Evolutionary conservation across 2,797 vertebrate genomes (phyloP).

Genomic region (Lithobates pipiens): DNA sequence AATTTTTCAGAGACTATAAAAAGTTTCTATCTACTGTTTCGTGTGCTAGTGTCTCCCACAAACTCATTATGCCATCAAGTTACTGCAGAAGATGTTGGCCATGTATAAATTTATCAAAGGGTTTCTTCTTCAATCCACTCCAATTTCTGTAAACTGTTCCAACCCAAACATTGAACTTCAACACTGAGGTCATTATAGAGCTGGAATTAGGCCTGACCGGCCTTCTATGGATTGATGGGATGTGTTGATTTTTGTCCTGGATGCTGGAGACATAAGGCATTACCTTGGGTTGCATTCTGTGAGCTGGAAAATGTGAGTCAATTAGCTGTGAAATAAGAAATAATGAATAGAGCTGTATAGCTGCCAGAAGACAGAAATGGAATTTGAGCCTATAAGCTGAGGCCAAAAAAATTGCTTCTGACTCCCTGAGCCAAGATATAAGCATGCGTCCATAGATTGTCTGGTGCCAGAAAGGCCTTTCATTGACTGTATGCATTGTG

Average conservation of each 20-base stretch:
- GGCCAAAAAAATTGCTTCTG: conserved; percentile 15
- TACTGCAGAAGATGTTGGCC: too few relatives aligned
- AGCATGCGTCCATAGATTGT: background rate
- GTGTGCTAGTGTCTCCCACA: too few relatives aligned
- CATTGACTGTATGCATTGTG: conserved; percentile 38
- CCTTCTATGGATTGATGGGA: conserved; percentile 9
- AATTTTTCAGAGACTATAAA: too few relatives aligned
- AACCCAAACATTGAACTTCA: background rate
- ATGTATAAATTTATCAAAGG: too few relatives aligned
- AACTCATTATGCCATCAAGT: too few relatives aligned
- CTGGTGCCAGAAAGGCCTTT: conserved; percentile 22
- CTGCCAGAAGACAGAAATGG: conserved; percentile 15
- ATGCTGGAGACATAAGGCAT: conserved; percentile 10
- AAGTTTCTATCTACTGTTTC: too few relatives aligned
- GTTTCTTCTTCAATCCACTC: too few relatives aligned
- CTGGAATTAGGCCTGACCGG: background rate
- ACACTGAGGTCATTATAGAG: background rate
- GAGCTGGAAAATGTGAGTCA: conserved; percentile 54
- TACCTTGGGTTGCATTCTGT: conserved; percentile 13
- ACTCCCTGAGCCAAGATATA: conserved; percentile 18
- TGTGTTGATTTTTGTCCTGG: conserved; percentile 41
- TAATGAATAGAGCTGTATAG: conserved; percentile 37
- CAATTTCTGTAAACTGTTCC: background rate
- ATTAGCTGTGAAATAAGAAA: conserved; percentile 39
- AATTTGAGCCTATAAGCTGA: background rate